Evolutionary conservation across 2,113 vertebrate genomes (phyloP).

Genomic region (Bufo bufo): DNA sequence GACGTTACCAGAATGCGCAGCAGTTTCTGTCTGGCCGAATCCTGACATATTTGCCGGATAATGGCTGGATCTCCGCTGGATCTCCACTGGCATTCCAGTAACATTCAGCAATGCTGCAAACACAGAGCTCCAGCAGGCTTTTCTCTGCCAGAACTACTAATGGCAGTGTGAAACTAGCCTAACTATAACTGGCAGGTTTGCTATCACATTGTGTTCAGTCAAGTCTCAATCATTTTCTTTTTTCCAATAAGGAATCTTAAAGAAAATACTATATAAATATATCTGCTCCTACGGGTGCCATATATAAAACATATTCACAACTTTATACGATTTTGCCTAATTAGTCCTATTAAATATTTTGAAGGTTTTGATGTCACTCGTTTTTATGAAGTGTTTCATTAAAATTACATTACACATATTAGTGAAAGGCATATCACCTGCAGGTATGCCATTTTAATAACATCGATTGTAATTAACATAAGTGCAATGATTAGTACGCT

Average conservation of each 20-base stretch:
- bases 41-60: no score
- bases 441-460: neutral
- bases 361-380: neutral
- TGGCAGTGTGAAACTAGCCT: no score
- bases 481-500: neutral
- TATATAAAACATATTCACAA: neutral
- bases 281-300: neutral
- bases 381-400: neutral
- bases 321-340: no score
- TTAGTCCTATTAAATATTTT: neutral
- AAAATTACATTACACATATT: neutral
- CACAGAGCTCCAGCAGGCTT: no score
- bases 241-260: neutral
- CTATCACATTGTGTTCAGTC: neutral
- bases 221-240: neutral
- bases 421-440: neutral
- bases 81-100: no score
- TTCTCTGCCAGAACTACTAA: no score
- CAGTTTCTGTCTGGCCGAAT: no score
- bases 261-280: neutral
- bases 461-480: neutral
- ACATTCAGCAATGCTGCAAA: no score
- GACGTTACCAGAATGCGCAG: no score
- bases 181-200: neutral
- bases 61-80: no score